These are phyloP conservation scores for Cranoglanis bouderius DNA, from an alignment of 2,113 vertebrate species.

Conservation along the genomic window DNA sequence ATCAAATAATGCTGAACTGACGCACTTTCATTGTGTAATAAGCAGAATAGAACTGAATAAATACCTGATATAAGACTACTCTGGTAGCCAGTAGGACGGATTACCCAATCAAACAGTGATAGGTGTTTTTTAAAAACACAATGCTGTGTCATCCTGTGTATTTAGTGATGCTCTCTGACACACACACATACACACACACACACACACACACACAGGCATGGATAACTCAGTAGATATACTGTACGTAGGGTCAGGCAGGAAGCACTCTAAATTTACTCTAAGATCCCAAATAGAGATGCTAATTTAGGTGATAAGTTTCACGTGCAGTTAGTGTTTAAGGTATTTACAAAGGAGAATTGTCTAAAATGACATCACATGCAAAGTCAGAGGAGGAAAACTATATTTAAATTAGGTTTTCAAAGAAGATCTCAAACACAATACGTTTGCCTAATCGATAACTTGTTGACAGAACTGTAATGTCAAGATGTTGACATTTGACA, in stretches of 20 bases:
- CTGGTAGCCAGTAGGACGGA: neutral
- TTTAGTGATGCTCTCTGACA: conserved; percentile 37
- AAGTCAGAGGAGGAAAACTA: too few relatives aligned
- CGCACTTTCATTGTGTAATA: neutral
- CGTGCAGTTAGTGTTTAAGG: neutral
- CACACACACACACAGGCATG: neutral
- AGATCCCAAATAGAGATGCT: neutral
- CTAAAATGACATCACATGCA: too few relatives aligned
- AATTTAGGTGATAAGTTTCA: neutral
- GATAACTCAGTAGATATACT: neutral
- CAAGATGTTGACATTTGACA: neutral
- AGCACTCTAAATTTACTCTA: neutral
- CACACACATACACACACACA: conserved; percentile 22
- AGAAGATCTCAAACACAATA: too few relatives aligned
- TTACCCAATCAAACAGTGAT: neutral
- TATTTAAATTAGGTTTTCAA: too few relatives aligned
- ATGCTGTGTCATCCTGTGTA: conserved; percentile 44
- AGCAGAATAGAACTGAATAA: neutral
- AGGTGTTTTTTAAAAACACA: conserved; percentile 18
- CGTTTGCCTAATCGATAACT: too few relatives aligned
- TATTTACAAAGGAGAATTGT: too few relatives aligned
- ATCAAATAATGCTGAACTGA: neutral
- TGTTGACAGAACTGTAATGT: too few relatives aligned
- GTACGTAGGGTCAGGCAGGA: neutral
- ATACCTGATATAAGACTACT: neutral